phyloP scores from a whole-genome alignment of 2,888 invertebrate species.

The Agrochola litura region DNA sequence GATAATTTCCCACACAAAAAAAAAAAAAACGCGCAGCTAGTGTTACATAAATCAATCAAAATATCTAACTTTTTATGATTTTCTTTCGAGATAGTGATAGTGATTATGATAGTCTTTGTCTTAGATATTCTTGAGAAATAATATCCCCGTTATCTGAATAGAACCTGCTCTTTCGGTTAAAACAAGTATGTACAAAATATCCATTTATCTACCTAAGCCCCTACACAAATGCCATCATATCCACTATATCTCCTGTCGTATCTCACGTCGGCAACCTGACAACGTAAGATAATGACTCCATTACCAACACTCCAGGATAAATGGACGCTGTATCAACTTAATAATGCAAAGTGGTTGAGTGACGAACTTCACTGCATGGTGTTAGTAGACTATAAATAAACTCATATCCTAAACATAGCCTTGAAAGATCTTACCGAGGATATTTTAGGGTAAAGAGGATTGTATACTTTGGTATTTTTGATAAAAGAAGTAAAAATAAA shows the following conservation, averaged over 20 bases:
- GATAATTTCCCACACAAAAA: no score
- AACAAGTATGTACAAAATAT: background rate
- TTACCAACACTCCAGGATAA: slow-evolving; percentile 53
- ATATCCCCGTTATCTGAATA: background rate
- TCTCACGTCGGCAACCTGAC: slow-evolving; percentile 22
- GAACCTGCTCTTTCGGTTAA: background rate
- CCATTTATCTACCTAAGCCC: background rate
- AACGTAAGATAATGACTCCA: slow-evolving; percentile 43
- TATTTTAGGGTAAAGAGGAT: background rate
- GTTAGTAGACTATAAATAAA: background rate
- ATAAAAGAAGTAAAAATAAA: no score
- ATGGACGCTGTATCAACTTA: slow-evolving; percentile 52
- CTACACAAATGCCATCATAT: background rate
- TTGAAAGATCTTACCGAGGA: background rate
- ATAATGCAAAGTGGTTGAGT: slow-evolving; percentile 55
- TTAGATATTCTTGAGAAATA: no score
- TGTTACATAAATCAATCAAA: background rate
- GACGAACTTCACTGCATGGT: slow-evolving; percentile 25
- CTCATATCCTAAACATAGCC: background rate
- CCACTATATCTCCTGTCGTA: background rate
- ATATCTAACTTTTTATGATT: background rate
- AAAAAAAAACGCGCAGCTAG: no score
- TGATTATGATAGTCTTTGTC: no score
- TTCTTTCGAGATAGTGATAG: background rate
- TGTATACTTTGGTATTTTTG: no score